Percentiles rank a stretch among this genome's conserved stretches.
phyloP scores from a whole-genome alignment of 1,140 invertebrate genomes.

The Hydropsyche tenuis region DNA sequence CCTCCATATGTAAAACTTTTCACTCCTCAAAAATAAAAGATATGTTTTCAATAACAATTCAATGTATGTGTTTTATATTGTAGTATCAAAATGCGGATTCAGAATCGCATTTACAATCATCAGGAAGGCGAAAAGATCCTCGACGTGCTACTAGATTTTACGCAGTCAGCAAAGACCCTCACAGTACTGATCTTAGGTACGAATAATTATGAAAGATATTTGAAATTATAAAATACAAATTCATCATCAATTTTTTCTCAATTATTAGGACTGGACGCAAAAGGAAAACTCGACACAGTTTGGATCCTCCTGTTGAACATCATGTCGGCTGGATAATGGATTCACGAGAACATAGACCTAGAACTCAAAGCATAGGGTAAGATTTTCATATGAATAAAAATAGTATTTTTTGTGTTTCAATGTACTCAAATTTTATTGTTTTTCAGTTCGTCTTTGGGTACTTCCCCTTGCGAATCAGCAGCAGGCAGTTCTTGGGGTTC shows the following conservation, averaged over 20 bases:
- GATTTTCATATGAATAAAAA: too few species aligned
- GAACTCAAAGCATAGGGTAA: constrained; percentile 77
- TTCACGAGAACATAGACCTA: constrained; percentile 78
- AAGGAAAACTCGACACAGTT: constrained; percentile 89
- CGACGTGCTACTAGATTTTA: constrained; percentile 78
- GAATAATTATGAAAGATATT: not conserved
- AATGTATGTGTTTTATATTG: constrained; percentile 8
- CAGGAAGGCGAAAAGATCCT: constrained; percentile 53
- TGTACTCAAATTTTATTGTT: not conserved
- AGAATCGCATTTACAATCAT: constrained; percentile 43
- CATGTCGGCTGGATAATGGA: constrained; percentile 98
- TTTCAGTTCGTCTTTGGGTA: constrained; percentile 64
- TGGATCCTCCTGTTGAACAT: constrained; percentile 91
- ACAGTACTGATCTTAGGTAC: constrained; percentile 65
- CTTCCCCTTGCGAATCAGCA: constrained; percentile 77
- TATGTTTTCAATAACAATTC: not conserved
- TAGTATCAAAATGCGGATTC: constrained; percentile 50
- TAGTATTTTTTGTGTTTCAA: too few species aligned
- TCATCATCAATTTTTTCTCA: not conserved
- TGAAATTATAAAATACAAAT: too few species aligned
- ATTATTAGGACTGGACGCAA: constrained; percentile 68
- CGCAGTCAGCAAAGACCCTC: constrained; percentile 87
- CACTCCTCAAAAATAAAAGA: not conserved
- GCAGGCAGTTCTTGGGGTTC: constrained; percentile 78
- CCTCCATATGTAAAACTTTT: constrained; percentile 48